A percentile compares a stretch with the other conserved stretches of the same genome.
Evolutionary conservation across 2,113 vertebrate genomes (phyloP).

Genomic region (Zapus hudsonius): DNA sequence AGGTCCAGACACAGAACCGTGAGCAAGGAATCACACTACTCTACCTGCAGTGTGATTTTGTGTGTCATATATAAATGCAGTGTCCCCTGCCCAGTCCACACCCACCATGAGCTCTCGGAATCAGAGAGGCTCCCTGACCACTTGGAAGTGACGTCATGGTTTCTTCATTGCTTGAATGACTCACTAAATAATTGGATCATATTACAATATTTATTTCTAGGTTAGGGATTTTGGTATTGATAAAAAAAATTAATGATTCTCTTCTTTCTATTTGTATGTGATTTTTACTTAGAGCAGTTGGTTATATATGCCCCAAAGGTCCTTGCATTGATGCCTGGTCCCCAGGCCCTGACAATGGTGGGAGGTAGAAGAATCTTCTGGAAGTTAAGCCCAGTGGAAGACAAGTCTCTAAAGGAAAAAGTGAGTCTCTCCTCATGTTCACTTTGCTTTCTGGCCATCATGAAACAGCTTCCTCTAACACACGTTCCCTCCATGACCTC

Average conservation of each 20-base stretch:
- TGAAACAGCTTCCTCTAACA: neutral
- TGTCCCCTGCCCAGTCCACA: neutral
- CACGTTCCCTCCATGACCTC: neutral
- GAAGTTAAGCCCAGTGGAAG: neutral
- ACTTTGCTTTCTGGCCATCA: neutral
- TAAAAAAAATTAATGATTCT: slow-evolving; percentile 15
- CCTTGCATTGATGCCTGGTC: neutral
- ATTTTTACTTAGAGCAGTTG: neutral
- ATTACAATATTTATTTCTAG: slow-evolving; percentile 41
- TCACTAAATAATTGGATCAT: neutral
- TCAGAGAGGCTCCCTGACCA: neutral
- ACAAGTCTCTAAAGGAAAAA: neutral
- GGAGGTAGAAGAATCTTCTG: neutral
- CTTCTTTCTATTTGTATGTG: neutral
- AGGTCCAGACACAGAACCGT: too few species aligned
- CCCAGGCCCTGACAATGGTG: neutral
- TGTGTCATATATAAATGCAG: neutral
- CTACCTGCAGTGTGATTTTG: too few species aligned
- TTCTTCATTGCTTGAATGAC: neutral
- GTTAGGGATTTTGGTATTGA: neutral
- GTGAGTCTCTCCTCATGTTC: neutral
- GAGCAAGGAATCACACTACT: too few species aligned
- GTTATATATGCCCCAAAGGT: neutral
- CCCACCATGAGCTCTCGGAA: neutral
- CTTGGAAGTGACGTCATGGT: neutral